These are phyloP conservation scores for Peromyscus eremicus DNA, from an alignment of 2,797 vertebrate genomes.

Conservation along the genomic window DNA sequence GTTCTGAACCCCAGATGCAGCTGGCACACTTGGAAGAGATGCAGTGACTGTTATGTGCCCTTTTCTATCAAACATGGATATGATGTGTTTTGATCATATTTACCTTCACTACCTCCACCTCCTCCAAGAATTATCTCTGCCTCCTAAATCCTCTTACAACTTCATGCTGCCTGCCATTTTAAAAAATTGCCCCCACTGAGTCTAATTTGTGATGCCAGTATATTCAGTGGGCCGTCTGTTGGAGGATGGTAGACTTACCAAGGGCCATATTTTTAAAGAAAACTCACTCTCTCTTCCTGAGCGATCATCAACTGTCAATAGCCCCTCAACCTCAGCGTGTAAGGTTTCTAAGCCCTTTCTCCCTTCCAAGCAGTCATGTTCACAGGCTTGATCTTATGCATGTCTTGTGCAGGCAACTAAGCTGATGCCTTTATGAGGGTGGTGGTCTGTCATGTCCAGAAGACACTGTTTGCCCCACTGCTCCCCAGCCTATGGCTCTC, in stretches of 20 bases:
- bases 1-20: neutral
- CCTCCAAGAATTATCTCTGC: neutral
- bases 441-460: neutral
- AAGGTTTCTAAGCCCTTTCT: neutral
- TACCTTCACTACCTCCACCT: neutral
- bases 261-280: neutral
- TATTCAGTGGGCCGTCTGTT: neutral
- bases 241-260: neutral
- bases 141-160: neutral
- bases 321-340: neutral
- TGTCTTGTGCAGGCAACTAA: neutral
- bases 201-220: neutral
- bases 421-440: neutral
- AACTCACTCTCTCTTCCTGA: neutral
- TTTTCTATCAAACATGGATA: neutral
- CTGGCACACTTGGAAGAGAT: accelerated
- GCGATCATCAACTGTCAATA: neutral
- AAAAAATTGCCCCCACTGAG: neutral
- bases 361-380: neutral
- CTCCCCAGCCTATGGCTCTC: neutral
- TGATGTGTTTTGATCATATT: neutral
- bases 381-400: neutral
- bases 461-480: neutral
- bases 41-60: too few species aligned
- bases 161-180: neutral